Evolutionary conservation across 2,888 invertebrate genomes (phyloP).

Genomic region (Dichetophora obliterata): DNA sequence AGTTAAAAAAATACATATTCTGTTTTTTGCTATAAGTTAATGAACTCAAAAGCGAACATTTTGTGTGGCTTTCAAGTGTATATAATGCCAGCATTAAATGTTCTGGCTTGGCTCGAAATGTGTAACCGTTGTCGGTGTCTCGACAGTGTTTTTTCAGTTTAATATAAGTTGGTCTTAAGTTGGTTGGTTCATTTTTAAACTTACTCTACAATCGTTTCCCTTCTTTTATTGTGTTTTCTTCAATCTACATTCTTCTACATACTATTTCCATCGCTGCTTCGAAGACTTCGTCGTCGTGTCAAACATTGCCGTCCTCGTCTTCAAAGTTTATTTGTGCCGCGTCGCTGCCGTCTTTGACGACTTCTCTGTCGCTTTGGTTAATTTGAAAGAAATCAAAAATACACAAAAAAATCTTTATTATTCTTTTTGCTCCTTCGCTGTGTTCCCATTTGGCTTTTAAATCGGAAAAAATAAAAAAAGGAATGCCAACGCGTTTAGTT

Average conservation of each 20-base stretch:
- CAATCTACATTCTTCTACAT: neutral
- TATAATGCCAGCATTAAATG: too few relatives aligned
- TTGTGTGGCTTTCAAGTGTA: too few relatives aligned
- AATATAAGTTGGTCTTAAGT: neutral
- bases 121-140: too few relatives aligned
- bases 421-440: neutral
- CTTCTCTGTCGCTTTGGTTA: neutral
- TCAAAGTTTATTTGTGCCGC: neutral
- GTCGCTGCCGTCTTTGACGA: neutral
- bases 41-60: too few relatives aligned
- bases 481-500: constrained; percentile 8
- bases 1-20: too few relatives aligned
- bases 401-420: neutral
- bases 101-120: too few relatives aligned
- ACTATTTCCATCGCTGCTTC: neutral
- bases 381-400: neutral
- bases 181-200: constrained; percentile 14
- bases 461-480: neutral
- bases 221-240: constrained; percentile 14
- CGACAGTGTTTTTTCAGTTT: too few relatives aligned
- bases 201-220: neutral
- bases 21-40: too few relatives aligned
- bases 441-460: neutral
- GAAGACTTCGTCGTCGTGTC: constrained; percentile 10
- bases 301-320: neutral